Evolutionary conservation across 2,113 vertebrate genomes (phyloP), one percentile per base, ranked within the genome.

Genomic region (Rhineura floridana): DNA sequence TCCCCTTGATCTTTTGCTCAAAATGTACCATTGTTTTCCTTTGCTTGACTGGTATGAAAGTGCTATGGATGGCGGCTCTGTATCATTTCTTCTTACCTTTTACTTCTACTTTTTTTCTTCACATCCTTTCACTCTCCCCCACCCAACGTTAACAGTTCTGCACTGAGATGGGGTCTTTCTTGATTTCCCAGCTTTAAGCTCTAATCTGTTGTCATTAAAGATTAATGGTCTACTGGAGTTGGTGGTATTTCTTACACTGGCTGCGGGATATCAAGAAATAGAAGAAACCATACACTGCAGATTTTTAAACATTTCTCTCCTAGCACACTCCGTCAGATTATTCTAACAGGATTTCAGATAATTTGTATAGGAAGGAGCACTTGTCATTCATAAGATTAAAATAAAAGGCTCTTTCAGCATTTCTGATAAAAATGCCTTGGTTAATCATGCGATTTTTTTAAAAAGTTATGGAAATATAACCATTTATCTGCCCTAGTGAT

Each of bases 1-100:
- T 88, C 80, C 87, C 91, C 87, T 95, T 89, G 92, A 93, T 94
- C 87, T 92, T 90, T 89, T 91, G 91, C 91, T 92, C 91, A 91
- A 84, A 92, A 91, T 95, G 4, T 63, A 81, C 0, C 0, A 73
- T 91, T 65, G 87, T 93, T 94, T 88, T 91, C 87, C 69, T 89
- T 83, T 92, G 80, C 65, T 91, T 91, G 46, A 88, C 48, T 81
- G 48, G 30, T 67, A 48, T 89, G 88, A 91, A 85, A 91, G 75
- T 87, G 39, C 63, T 82, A 25, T 59, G 42, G 39, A 88, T 67
- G 44, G 3, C 28, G 70, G 73, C 19, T 39, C 48, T 63, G 85
- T 50, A 73, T 75, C 55, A 39, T 36, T 82, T 62, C 8, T 55
- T 39, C 30, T 25, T 7, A 59, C 42, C 13, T 17, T 48, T 88